A percentile compares a stretch with the other conserved stretches of the same genome.
phyloP scores from a whole-genome alignment of 2,113 vertebrate species.

The Chauna torquata region DNA sequence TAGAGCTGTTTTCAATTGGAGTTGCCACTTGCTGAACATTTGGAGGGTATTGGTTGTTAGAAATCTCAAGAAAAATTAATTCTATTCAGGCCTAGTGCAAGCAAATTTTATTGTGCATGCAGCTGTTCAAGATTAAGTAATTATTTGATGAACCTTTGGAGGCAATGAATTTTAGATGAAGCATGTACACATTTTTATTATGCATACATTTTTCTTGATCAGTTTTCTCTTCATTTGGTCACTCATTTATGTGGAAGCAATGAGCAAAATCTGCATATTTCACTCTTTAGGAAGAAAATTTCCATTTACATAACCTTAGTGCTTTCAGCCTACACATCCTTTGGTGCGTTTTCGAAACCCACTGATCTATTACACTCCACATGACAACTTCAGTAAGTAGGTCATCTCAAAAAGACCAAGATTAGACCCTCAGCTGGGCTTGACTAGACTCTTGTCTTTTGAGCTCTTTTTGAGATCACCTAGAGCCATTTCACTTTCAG shows the following conservation, averaged over 20 bases:
- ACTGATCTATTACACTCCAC: not conserved
- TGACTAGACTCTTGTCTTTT: not conserved
- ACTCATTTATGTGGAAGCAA: slow-evolving; percentile 35
- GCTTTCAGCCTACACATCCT: not conserved
- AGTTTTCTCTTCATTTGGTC: slow-evolving; percentile 57
- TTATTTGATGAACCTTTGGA: slow-evolving; percentile 60
- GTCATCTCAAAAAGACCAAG: not conserved
- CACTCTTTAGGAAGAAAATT: not conserved
- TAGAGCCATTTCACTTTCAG: not conserved
- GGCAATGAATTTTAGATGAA: slow-evolving; percentile 56
- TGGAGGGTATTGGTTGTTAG: not conserved
- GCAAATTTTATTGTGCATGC: slow-evolving; percentile 52
- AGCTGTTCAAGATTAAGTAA: slow-evolving; percentile 69
- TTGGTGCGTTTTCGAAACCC: not conserved
- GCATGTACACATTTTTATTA: slow-evolving; percentile 52
- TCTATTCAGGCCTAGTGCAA: slow-evolving; percentile 32
- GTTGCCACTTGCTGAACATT: slow-evolving; percentile 12
- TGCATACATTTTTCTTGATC: slow-evolving; percentile 48
- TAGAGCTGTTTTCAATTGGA: not conserved
- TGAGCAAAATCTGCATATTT: slow-evolving; percentile 55
- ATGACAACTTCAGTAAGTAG: not conserved
- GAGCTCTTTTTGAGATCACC: not conserved
- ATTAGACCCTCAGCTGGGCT: not conserved
- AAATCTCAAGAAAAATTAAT: slow-evolving; percentile 39
- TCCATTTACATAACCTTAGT: not conserved